Evolutionary conservation across 2,797 vertebrate genomes (phyloP).

Genomic region (Galago senegalensis): DNA sequence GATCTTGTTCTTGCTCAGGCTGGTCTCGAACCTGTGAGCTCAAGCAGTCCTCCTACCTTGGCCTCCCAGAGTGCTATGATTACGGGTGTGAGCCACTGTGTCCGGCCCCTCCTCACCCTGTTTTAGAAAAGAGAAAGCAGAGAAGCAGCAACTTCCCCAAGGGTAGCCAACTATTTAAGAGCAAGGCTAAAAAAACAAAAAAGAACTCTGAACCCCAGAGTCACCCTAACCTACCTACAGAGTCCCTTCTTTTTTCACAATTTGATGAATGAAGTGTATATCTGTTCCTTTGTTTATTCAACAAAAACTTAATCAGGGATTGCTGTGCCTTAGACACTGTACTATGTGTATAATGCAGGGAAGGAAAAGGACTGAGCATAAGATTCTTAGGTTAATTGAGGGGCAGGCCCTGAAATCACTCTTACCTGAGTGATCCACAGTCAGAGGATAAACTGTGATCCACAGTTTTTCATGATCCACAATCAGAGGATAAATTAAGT

Average conservation of each 20-base stretch:
- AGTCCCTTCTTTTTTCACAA: neutral
- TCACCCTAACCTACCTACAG: neutral
- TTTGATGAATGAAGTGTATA: slow-evolving; percentile 18
- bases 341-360: neutral
- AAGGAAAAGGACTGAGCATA: neutral
- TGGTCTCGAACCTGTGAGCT: too few species aligned
- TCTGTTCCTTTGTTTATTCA: neutral
- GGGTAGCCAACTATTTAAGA: neutral
- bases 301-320: neutral
- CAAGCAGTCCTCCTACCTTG: too few species aligned
- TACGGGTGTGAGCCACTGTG: too few species aligned
- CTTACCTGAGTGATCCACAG: neutral
- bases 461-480: neutral
- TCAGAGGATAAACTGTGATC: neutral
- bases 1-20: too few species aligned
- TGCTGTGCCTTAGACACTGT: neutral
- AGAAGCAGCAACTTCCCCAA: neutral
- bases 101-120: neutral
- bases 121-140: slow-evolving; percentile 55
- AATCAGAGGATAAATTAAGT: neutral
- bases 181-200: neutral
- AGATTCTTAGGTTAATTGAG: neutral
- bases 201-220: neutral
- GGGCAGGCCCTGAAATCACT: neutral
- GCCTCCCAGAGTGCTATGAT: too few species aligned